Evolutionary conservation across 2,888 invertebrate species (phyloP), one percentile per base, ranked within the genome.

Genomic region (Plagodis dolabraria): DNA sequence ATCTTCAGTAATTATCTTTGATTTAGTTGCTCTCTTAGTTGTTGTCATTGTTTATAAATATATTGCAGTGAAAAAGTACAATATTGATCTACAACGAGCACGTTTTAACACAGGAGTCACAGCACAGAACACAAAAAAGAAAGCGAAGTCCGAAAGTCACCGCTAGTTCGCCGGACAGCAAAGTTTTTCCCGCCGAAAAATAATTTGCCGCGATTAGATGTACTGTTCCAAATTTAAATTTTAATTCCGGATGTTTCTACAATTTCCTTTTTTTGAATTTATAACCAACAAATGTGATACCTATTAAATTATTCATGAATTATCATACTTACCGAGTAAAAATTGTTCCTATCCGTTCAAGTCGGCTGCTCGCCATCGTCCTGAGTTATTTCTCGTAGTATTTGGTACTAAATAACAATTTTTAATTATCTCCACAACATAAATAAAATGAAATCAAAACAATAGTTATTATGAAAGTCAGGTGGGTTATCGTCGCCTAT

Each of bases 271-370:
- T 22, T 22, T 22, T 22, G 4, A 22, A 22, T 2, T 2, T 22
- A 22, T 2, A 22, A 22, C 22, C 22, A 22, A 1, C 4, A 22
- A 22, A 22, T 2, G 1, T 22, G 4, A 22, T 22, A 22, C 22
- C n/a, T n/a, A n/a, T n/a, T 2, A 22, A 1, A 22, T 9, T 9
- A 4, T 36, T 36, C 36, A 36, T 36, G 36, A 7, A 36, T 36
- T 36, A 36, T n/a, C 9, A 36, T 7, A 72, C 79, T 69, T 89
- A 96, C 96, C 96, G 93, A 5, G 95, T 92, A 75, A 94, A 95
- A 76, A 96, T 96, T 34, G 96, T 96, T 49, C 96, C 96, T 75
- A 96, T 95, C 84, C 95, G 95, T 87, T 96, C 96, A 65, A 96
- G 88, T 70, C 96, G 93, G 82, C 95, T 95, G 65, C 94, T 94